A percentile compares a stretch with the other conserved stretches of the same genome.
These are phyloP conservation scores for Penaeus japonicus DNA, from an alignment of 1,140 invertebrate genomes.

Conservation along the genomic window DNA sequence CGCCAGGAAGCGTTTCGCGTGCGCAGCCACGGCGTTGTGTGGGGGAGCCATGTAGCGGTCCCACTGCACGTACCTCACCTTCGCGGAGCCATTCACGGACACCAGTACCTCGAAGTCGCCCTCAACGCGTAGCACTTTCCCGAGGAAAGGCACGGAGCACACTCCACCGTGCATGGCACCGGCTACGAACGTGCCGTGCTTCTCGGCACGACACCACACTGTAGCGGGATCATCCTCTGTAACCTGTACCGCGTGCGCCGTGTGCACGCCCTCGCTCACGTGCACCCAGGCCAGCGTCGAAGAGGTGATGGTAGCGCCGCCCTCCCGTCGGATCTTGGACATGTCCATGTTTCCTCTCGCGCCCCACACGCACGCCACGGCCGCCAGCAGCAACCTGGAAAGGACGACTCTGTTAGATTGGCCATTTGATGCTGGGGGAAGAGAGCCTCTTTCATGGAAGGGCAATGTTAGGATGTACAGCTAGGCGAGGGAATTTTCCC, in stretches of 20 bases:
- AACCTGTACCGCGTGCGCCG: conserved; percentile 42
- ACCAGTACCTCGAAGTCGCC: conserved; percentile 53
- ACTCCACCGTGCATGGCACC: conserved; percentile 51
- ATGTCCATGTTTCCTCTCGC: conserved; percentile 39
- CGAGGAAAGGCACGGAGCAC: conserved; percentile 57
- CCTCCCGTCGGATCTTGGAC: conserved; percentile 53
- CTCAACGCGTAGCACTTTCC: conserved; percentile 13
- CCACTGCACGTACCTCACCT: conserved; percentile 46
- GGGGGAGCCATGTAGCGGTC: conserved; percentile 57
- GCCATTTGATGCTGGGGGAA: background rate
- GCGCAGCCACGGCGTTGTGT: conserved; percentile 49
- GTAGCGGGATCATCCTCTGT: conserved; percentile 50
- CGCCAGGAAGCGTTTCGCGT: conserved; percentile 47
- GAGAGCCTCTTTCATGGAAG: background rate
- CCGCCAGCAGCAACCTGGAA: conserved; percentile 48
- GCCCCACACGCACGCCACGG: conserved; percentile 19
- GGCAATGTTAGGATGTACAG: too few relatives aligned
- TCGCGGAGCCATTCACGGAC: conserved; percentile 56
- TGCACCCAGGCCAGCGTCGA: conserved; percentile 56
- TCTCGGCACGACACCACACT: conserved; percentile 57
- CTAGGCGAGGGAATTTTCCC: too few relatives aligned
- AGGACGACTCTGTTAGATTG: background rate
- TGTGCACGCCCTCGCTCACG: background rate
- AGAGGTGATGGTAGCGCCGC: conserved; percentile 52
- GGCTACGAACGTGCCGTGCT: conserved; percentile 51